A percentile compares a stretch with the other conserved stretches of the same genome.
Evolutionary conservation across 2,113 vertebrate genomes (phyloP).

Genomic region (Apteryx owenii): DNA sequence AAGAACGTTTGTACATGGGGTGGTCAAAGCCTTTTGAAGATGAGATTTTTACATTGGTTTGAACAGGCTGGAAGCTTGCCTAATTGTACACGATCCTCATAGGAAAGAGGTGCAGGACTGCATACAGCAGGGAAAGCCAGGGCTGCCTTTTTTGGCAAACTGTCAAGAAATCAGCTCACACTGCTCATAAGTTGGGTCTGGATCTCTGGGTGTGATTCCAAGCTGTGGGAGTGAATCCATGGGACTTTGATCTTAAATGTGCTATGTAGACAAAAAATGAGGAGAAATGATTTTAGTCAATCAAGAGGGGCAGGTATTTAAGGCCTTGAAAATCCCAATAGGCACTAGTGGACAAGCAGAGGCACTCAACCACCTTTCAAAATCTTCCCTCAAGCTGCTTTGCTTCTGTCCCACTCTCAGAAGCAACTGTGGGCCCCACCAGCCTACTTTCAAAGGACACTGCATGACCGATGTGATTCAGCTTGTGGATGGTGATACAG

Average conservation of each 20-base stretch:
- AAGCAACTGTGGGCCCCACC: neutral
- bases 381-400: neutral
- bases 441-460: neutral
- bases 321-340: neutral
- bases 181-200: accelerated
- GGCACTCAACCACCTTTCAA: neutral
- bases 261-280: neutral
- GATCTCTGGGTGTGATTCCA: neutral
- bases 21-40: neutral
- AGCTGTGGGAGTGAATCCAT: no score
- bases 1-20: neutral
- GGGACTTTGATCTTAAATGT: neutral
- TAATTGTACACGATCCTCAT: neutral
- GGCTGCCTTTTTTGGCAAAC: neutral
- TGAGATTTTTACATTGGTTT: neutral
- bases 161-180: neutral
- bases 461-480: neutral
- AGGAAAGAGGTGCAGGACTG: neutral
- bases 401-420: neutral
- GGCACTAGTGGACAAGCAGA: neutral
- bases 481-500: neutral
- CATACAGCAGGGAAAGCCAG: neutral
- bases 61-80: neutral
- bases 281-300: neutral
- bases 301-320: neutral